phyloP scores from a whole-genome alignment of 2,797 vertebrate genomes.

The Oophaga sylvatica region DNA sequence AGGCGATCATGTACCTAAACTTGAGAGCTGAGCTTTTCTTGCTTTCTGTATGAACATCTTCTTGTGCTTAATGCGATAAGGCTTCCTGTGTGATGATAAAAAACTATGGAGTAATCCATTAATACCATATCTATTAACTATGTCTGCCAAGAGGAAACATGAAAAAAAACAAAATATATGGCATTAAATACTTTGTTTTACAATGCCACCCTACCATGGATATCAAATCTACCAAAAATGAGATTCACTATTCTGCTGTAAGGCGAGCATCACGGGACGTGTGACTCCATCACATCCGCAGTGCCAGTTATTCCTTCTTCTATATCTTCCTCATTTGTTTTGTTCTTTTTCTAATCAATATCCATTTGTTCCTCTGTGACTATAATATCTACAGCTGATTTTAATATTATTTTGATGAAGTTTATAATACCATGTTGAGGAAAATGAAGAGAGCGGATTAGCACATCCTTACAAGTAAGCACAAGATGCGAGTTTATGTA shows the following conservation, averaged over 20 bases:
- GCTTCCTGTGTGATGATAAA: conserved; percentile 46
- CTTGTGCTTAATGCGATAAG: conserved; percentile 38
- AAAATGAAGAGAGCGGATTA: conserved; percentile 32
- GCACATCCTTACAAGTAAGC: conserved; percentile 59
- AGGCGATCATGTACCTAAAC: conserved; percentile 32
- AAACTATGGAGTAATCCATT: conserved; percentile 46
- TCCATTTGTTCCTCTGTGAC: conserved; percentile 47
- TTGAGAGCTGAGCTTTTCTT: conserved; percentile 17
- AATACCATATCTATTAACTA: conserved; percentile 50
- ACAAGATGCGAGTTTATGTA: conserved; percentile 62
- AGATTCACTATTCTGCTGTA: not conserved
- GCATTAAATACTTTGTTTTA: not conserved
- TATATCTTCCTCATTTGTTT: conserved; percentile 23
- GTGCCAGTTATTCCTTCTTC: not conserved
- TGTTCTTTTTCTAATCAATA: conserved; percentile 47
- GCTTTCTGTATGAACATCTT: conserved; percentile 47
- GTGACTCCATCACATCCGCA: not conserved
- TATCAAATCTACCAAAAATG: not conserved
- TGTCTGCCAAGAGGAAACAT: conserved; percentile 29
- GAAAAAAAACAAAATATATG: conserved; percentile 26
- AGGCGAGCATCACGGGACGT: conserved; percentile 23
- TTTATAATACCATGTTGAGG: conserved; percentile 27
- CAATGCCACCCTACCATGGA: conserved; percentile 1
- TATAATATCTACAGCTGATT: conserved; percentile 61
- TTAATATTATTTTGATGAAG: conserved; percentile 58